A percentile compares a stretch with the other conserved stretches of the same genome.
phyloP scores from a whole-genome alignment of 2,797 vertebrate species.

The Syngnathus rostellatus region DNA sequence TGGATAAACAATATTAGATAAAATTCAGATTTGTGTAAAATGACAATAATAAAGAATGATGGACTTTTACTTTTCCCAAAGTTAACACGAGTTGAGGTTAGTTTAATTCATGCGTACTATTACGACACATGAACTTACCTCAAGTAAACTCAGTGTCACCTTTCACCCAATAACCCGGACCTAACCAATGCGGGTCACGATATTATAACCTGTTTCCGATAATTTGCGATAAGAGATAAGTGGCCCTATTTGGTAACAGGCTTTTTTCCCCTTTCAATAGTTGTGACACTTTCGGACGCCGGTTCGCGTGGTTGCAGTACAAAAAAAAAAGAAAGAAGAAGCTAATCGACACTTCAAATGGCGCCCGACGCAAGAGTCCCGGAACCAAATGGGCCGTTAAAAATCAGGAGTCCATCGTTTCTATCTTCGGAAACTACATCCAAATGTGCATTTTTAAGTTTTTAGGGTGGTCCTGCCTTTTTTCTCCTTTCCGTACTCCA shows the following conservation, averaged over 20 bases:
- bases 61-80: not conserved
- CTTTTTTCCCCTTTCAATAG: not conserved
- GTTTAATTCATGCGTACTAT: not conserved
- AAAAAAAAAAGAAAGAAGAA: not conserved
- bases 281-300: not conserved
- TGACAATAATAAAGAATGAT: not conserved
- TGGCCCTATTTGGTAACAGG: no score
- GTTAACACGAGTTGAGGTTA: not conserved
- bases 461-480: slow-evolving; percentile 9
- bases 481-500: slow-evolving; percentile 52
- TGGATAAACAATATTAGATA: not conserved
- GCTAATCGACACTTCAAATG: not conserved
- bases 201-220: slow-evolving; percentile 2
- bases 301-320: not conserved
- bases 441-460: not conserved
- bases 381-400: not conserved
- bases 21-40: no score
- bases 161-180: slow-evolving; percentile 46
- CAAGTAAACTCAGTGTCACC: slow-evolving; percentile 34
- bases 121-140: slow-evolving; percentile 44
- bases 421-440: not conserved
- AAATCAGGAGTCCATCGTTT: not conserved
- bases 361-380: not conserved
- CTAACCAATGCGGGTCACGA: not conserved
- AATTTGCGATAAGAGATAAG: not conserved